A percentile compares a stretch with the other conserved stretches of the same genome.
These are phyloP conservation scores for Tragelaphus buxtoni DNA, from an alignment of 2,113 vertebrate species.

Conservation along the genomic window DNA sequence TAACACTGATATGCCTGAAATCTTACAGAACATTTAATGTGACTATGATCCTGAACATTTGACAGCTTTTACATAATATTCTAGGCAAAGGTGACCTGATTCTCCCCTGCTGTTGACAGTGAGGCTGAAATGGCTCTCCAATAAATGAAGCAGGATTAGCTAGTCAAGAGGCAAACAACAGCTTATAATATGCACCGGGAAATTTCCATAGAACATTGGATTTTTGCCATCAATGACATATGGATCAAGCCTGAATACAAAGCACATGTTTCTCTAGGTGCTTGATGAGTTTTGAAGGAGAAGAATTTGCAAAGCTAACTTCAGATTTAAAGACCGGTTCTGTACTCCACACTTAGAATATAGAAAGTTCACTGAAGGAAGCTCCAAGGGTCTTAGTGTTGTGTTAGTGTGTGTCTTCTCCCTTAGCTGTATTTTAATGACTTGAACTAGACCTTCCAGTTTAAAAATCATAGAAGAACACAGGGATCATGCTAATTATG, in stretches of 20 bases:
- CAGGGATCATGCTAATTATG: neutral
- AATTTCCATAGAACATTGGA: conserved; percentile 78
- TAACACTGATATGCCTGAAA: conserved; percentile 78
- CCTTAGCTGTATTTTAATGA: neutral
- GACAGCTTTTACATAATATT: conserved; percentile 89
- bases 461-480: conserved; percentile 48
- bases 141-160: conserved; percentile 85
- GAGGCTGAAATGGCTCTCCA: conserved; percentile 79
- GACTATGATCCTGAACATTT: conserved; percentile 87
- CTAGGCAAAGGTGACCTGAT: conserved; percentile 89
- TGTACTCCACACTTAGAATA: conserved; percentile 62
- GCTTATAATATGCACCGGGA: conserved; percentile 79
- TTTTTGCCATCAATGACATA: conserved; percentile 77
- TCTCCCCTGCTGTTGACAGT: conserved; percentile 81
- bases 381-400: neutral
- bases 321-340: conserved; percentile 48
- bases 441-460: neutral
- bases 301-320: conserved; percentile 57
- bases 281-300: conserved; percentile 72
- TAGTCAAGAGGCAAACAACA: conserved; percentile 83
- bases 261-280: conserved; percentile 72
- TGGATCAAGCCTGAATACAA: conserved; percentile 73
- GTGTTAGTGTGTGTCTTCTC: neutral
- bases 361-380: conserved; percentile 53
- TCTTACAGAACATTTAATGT: conserved; percentile 77